Base-by-base conservation (phyloP, 2,113 vertebrate genomes). In the Nyctibius bracteatus region DNA sequence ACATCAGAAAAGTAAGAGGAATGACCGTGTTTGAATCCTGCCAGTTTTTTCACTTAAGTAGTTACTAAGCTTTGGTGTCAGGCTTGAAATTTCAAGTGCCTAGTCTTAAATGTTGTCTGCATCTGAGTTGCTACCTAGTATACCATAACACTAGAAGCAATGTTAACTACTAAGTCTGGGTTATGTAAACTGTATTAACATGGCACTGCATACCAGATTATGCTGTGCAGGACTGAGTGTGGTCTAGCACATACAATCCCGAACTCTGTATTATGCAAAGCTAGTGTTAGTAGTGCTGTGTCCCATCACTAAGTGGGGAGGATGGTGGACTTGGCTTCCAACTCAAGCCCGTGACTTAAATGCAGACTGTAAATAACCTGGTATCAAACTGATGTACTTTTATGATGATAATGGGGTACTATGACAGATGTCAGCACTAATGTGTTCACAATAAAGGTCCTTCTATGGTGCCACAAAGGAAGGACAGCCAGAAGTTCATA, bases 281-380 rank as follows among this genome's bases (percentile, higher is more conserved):
- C 21, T n/a, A 37, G 70, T n/a, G 41, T 33, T 81, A 31, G 47
- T 25, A 57, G n/a, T 63, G 65, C 81, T 9, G 0, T 66, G 37
- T 84, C 65, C 67, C 65, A 2, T 61, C 41, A 5, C 31, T 54
- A 7, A 68, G 31, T 80, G 75, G 49, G 54, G 44, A 90, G 30
- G 16, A 12, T 70, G 85, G 55, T 43, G 51, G 49, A 73, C 46
- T 77, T 95, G 94, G 85, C 90, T 88, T 74, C 75, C 63, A 79
- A 1, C 63, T 92, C 28, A 44, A 95, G 92, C 85, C 93, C 58
- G 22, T 96, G 93, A 90, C 67, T 92, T 94, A 83, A 92, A 96
- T 27, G n/a, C 72, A 74, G 67, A 83, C 93, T 88, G 82, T 95
- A 97, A 96, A 96, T 97, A 97, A 93, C 94, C 47, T 61, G 44